Conservation (phyloP, 2,113 vertebrate genomes). For the Tetraodon nigroviridis region DNA sequence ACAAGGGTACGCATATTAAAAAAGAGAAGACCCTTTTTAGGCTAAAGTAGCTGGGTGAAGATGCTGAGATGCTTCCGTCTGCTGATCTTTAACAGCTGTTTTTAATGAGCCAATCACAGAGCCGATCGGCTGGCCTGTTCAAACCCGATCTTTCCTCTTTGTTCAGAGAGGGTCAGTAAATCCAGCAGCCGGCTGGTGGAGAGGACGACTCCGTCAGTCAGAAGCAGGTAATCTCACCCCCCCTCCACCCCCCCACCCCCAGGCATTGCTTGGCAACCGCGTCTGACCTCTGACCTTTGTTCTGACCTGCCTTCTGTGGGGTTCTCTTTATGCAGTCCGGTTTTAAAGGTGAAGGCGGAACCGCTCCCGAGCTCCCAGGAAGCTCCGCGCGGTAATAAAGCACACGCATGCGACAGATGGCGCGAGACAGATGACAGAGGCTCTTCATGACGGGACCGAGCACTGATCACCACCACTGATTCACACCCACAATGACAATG, state of each 20-base stretch:
- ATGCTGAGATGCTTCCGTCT: no score
- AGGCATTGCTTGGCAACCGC: not conserved
- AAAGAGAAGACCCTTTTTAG: no score
- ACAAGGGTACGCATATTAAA: no score
- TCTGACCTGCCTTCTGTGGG: not conserved
- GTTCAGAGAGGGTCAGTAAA: conserved; percentile 55
- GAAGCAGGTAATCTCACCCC: conserved; percentile 38
- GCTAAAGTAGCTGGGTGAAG: no score
- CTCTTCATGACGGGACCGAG: not conserved
- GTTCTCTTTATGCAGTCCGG: conserved; percentile 28
- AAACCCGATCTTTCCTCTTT: not conserved
- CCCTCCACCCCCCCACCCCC: no score
- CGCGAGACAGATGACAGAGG: not conserved
- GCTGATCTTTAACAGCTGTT: not conserved
- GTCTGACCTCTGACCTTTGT: conserved; percentile 11
- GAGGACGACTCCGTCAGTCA: conserved; percentile 33
- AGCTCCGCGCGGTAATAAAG: conserved; percentile 41
- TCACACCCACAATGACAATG: not conserved
- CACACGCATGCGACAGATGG: not conserved
- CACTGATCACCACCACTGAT: not conserved
- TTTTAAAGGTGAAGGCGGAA: conserved; percentile 33
- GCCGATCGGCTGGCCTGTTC: not conserved
- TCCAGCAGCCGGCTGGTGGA: conserved; percentile 42
- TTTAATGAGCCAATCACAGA: not conserved
- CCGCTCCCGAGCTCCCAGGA: conserved; percentile 16